Percentiles rank a stretch among this genome's conserved stretches.
Conservation (phyloP, 2,797 vertebrate genomes). For the Ptychobarbus kaznakovi region DNA sequence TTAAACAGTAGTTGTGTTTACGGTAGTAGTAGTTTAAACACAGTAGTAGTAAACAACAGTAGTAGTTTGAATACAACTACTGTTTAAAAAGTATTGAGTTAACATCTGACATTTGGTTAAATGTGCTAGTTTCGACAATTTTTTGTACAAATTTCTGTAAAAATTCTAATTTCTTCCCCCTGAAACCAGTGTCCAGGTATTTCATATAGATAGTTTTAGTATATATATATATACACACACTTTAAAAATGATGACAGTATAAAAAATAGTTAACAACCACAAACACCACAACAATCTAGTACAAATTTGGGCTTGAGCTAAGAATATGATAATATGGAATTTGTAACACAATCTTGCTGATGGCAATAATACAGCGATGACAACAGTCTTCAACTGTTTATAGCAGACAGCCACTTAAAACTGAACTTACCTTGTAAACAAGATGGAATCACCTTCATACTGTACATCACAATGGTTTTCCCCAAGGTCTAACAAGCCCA, state of each 20-base stretch:
- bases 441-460: conserved; percentile 18
- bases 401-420: conserved; percentile 20
- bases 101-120: no score
- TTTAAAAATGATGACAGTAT: no score
- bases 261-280: not conserved
- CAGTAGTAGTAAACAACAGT: no score
- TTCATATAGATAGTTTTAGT: no score
- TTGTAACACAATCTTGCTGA: not conserved
- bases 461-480: conserved; percentile 24
- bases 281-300: not conserved
- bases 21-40: no score
- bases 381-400: not conserved
- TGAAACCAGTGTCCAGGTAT: no score
- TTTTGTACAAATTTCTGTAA: no score
- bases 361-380: not conserved
- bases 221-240: no score
- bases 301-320: not conserved
- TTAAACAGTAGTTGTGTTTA: not conserved
- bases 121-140: no score
- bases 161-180: no score
- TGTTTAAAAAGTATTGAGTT: no score
- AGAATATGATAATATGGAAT: not conserved
- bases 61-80: no score
- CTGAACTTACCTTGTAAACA: conserved; percentile 14
- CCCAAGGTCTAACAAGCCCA: conserved; percentile 29